Evolutionary conservation across 2,113 vertebrate genomes (phyloP).

Genomic region (Malurus alboscapulatus): DNA sequence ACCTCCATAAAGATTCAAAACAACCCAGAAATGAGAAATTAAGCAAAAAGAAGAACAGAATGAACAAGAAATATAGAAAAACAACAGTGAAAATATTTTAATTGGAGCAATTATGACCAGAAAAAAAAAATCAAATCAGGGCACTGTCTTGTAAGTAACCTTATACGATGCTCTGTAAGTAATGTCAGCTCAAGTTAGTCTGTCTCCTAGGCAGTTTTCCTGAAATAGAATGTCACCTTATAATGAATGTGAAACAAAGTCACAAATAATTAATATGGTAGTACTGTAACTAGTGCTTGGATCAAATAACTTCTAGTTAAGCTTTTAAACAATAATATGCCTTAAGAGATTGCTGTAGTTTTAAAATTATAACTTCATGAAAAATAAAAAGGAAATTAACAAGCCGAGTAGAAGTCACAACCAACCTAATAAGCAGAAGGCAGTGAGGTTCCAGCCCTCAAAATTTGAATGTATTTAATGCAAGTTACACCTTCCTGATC

Average conservation of each 20-base stretch:
- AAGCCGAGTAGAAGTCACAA: neutral
- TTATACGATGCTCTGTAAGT: neutral
- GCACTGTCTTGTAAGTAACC: neutral
- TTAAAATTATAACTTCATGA: neutral
- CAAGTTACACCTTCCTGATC: neutral
- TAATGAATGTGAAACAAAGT: neutral
- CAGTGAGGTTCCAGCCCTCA: neutral
- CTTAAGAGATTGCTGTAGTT: neutral
- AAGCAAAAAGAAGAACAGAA: neutral
- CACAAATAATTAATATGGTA: neutral
- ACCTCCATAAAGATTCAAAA: neutral
- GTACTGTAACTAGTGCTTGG: neutral
- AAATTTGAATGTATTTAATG: neutral
- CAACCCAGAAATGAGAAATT: neutral
- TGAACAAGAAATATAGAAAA: neutral
- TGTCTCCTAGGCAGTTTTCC: neutral
- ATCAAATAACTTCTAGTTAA: neutral
- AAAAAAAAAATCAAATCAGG: neutral
- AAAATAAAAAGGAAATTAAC: neutral
- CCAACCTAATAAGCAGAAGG: neutral
- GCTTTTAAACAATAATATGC: neutral
- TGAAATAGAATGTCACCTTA: neutral
- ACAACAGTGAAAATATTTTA: neutral
- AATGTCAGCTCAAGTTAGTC: neutral
- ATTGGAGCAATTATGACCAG: neutral